phyloP scores from a whole-genome alignment of 2,797 vertebrate genomes.

The Gallinago stenura region DNA sequence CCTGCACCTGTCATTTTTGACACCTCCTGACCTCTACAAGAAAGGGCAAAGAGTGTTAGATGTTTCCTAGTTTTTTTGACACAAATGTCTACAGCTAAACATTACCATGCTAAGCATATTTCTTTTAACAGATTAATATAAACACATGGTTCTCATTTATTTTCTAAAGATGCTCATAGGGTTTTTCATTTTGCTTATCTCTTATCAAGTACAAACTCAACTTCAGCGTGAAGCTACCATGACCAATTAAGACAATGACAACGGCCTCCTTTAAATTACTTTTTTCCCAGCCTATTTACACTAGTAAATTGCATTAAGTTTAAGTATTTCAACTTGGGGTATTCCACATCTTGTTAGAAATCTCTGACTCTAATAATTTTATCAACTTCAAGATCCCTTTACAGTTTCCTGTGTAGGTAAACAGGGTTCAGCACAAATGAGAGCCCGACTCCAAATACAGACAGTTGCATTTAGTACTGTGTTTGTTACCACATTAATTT shows the following conservation, averaged over 20 bases:
- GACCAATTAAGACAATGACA: not conserved
- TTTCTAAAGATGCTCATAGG: not conserved
- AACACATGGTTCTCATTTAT: not conserved
- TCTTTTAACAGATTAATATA: not conserved
- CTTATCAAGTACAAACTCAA: not conserved
- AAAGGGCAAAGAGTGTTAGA: not conserved
- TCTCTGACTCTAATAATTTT: not conserved
- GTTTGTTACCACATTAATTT: slow-evolving; percentile 40
- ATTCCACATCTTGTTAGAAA: not conserved
- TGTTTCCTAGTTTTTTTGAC: not conserved
- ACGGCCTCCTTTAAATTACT: not conserved
- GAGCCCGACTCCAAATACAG: not conserved
- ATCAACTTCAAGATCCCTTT: not conserved
- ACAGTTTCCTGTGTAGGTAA: not conserved
- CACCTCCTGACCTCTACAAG: not conserved
- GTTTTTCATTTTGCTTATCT: not conserved
- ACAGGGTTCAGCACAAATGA: not conserved
- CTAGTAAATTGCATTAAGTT: not conserved
- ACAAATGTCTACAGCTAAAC: not conserved
- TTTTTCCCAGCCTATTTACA: not conserved
- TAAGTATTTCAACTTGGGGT: not conserved
- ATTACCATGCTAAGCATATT: not conserved
- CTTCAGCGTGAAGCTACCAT: not conserved
- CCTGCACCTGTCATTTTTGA: not conserved
- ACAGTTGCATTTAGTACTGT: not conserved